Evolutionary conservation across 1,140 invertebrate genomes (phyloP).

Genomic region (Saccostrea cuccullata): DNA sequence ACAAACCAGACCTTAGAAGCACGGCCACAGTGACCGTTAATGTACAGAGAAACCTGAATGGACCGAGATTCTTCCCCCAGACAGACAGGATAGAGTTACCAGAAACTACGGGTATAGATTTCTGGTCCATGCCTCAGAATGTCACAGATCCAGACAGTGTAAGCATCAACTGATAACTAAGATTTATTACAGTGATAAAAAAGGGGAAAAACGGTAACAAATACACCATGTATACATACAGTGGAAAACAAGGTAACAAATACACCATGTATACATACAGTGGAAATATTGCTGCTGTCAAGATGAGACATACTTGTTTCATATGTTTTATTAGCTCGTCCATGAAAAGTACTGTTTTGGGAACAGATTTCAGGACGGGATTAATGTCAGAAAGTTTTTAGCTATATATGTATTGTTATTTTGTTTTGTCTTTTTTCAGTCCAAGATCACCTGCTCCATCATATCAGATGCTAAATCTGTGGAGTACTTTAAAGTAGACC

Average conservation of each 20-base stretch:
- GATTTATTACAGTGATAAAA: neutral
- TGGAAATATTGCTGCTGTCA: no score
- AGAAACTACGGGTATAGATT: conserved; percentile 58
- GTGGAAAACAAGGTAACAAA: neutral
- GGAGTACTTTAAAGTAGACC: conserved; percentile 69
- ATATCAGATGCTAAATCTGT: conserved; percentile 64
- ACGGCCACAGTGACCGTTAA: conserved; percentile 58
- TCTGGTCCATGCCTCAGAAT: conserved; percentile 67
- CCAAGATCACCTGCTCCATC: conserved; percentile 64
- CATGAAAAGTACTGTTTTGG: no score
- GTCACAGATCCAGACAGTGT: conserved; percentile 72
- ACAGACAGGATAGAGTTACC: conserved; percentile 51
- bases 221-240: neutral
- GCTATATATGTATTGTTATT: neutral
- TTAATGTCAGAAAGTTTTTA: no score
- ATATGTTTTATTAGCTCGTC: no score
- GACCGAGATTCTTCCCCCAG: conserved; percentile 48
- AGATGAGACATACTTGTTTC: no score
- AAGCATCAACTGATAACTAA: conserved; percentile 52
- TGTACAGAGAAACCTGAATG: conserved; percentile 60
- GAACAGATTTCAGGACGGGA: no score
- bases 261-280: neutral
- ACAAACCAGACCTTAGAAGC: conserved; percentile 57
- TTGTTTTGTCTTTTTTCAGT: conserved; percentile 54
- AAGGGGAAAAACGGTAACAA: neutral